Base-by-base conservation (phyloP, 2,888 invertebrate species). In the Pocota personata region DNA sequence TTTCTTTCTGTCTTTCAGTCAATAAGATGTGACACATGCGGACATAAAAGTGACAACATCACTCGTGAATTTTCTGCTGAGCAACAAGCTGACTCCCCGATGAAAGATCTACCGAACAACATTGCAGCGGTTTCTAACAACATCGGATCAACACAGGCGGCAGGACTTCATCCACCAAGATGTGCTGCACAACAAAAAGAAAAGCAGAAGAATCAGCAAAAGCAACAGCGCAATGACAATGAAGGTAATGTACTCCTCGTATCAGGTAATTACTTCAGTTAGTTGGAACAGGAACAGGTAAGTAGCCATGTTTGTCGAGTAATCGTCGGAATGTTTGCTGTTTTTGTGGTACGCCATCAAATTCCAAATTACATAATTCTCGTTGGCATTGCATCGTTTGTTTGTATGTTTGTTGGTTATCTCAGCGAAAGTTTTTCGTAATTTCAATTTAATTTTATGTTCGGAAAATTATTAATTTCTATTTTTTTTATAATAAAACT, bases 21-120 rank as follows among this genome's bases (percentile, higher is more conserved):
- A 66, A 79, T 84, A 71, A 73, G 84, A 71, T 84, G 84, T 66
- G 75, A 58, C 79, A 75, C 84, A 71, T 79, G 79, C 43, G 84
- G 79, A 75, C 79, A 79, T 48, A 79, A 75, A 66, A 71, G n/a
- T 27, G 43, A n/a, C 32, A 84, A 71, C 75, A 79, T 16, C 37
- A 71, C 58, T 4, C 58, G 30, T 43, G 62, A 8, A 30, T 37
- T 5, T 37, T 64, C 71, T 58, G 14, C 40, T 58, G 12, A 40
- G 57, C 14, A 50, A 14, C 48, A 24, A 37, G 27, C 46, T 5
- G 24, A 37, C 37, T 14, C n/a, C 4, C 48, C 62, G 1, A 10
- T 19, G 19, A 46, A 43, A 16, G 10, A 2, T 7, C 12, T 35
- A 8, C 10, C 14, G 21, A 32, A 10, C 14, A 40, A 62, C 3